Base-by-base conservation (phyloP, 1,140 invertebrate genomes). In the Brachionus rubens region DNA sequence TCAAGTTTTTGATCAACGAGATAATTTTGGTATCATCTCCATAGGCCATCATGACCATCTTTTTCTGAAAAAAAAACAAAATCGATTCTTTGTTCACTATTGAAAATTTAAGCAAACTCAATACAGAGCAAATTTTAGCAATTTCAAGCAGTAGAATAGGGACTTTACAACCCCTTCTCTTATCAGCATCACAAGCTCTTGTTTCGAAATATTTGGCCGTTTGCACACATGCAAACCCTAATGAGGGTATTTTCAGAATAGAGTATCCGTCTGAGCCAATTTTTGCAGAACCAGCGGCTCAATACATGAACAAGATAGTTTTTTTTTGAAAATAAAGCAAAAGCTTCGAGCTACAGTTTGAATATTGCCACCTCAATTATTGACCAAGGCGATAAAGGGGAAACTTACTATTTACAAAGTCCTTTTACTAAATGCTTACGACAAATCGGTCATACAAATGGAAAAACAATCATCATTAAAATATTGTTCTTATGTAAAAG, bases 371-470 rank as follows among this genome's bases (percentile, higher is more conserved):
- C 40, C 41, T 65, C 36, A 21, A 65, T 65, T 41, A 36, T 65
- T 65, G 33, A 65, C 16, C 59, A 65, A 24, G 59, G 59, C 21
- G 59, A 65, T 10, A 65, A 65, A 41, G 59, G 59, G 7, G 59
- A 65, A 26, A 65, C 59, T n/a, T n/a, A n/a, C n/a, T 0, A 65
- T 65, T 21, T 21, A 16, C 9, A 65, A 65, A 65, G 19, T 65
- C 16, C 7, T 65, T 0, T 12, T 65, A 6, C n/a, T 65, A 40
- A 41, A 65, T 1, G 36, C 36, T 41, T 41, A 41, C 12, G 59
- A 65, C 41, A 19, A 36, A 41, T 65, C 54, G 6, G 54, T 65
- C 14, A 14, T 43, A 19, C 10, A 40, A 41, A 36, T 41, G 9
- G 4, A 0, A 24, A 14, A 28, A 41, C 7, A 65, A 9, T 40